phyloP scores from a whole-genome alignment of 2,113 vertebrate species.

The Odontesthes bonariensis region DNA sequence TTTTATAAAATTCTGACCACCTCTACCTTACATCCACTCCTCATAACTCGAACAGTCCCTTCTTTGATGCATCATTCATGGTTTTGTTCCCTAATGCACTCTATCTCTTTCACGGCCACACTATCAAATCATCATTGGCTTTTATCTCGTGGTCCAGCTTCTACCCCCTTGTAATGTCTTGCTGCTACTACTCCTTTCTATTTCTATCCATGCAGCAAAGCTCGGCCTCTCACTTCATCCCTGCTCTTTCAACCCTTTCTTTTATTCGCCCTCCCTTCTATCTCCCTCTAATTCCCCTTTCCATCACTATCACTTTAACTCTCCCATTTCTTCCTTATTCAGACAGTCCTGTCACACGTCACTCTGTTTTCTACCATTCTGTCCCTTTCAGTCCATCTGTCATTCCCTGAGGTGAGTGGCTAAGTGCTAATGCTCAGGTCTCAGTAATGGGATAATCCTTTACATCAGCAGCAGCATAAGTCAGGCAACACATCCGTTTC shows the following conservation, averaged over 20 bases:
- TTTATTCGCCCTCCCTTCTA: constrained; percentile 36
- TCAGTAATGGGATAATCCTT: constrained; percentile 76
- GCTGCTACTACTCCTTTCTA: constrained; percentile 51
- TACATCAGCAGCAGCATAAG: constrained; percentile 58
- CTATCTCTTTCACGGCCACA: constrained; percentile 68
- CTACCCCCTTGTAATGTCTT: constrained; percentile 26
- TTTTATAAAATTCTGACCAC: constrained; percentile 49
- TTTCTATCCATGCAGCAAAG: constrained; percentile 52
- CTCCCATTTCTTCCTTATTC: constrained; percentile 31
- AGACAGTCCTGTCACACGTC: constrained; percentile 12
- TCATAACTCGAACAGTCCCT: constrained; percentile 61
- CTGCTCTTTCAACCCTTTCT: constrained; percentile 56
- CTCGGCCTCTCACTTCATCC: constrained; percentile 42
- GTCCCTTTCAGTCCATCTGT: constrained; percentile 36
- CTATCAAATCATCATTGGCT: constrained; percentile 75
- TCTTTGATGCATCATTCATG: constrained; percentile 79
- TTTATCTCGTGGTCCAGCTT: constrained; percentile 66
- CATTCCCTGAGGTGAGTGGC: constrained; percentile 61
- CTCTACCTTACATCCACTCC: constrained; percentile 21
- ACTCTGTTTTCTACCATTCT: constrained; percentile 5
- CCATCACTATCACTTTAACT: constrained; percentile 50
- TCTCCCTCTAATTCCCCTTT: constrained; percentile 41
- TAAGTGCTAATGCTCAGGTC: constrained; percentile 59
- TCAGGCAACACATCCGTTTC: constrained; percentile 48
- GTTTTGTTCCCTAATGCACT: constrained; percentile 79